These are phyloP conservation scores for Amblyornis subalaris DNA, from an alignment of 2,113 vertebrate genomes.

Conservation along the genomic window DNA sequence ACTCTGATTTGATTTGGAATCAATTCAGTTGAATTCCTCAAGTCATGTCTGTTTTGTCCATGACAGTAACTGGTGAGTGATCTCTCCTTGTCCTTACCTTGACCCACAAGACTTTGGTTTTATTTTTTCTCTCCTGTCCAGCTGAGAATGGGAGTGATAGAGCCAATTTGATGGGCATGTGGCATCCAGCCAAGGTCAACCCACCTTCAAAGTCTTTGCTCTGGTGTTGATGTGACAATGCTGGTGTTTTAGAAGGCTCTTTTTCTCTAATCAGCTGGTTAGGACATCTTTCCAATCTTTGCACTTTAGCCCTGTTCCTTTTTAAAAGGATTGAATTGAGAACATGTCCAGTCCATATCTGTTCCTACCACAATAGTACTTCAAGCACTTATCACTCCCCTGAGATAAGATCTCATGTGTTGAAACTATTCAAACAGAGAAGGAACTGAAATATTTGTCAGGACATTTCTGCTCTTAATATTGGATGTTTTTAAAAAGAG, in stretches of 20 bases:
- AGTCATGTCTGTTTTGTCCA: not conserved
- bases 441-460: not conserved
- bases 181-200: not conserved
- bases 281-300: not conserved
- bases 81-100: not conserved
- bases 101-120: not conserved
- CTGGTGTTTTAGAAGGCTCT: not conserved
- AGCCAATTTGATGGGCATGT: not conserved
- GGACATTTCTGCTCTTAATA: not conserved
- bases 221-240: not conserved
- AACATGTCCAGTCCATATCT: not conserved
- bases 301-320: not conserved
- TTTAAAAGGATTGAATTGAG: not conserved
- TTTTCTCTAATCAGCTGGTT: not conserved
- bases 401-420: not conserved
- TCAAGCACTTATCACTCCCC: not conserved
- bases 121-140: not conserved
- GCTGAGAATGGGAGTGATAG: not conserved
- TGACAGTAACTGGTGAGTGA: not conserved
- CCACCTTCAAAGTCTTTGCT: not conserved
- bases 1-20: not conserved
- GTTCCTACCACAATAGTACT: not conserved
- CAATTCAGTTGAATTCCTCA: not conserved
- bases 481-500: not conserved
- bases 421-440: not conserved